Evolutionary conservation across 2,113 vertebrate genomes (phyloP).

Genomic region (Dolichotis patagonum): DNA sequence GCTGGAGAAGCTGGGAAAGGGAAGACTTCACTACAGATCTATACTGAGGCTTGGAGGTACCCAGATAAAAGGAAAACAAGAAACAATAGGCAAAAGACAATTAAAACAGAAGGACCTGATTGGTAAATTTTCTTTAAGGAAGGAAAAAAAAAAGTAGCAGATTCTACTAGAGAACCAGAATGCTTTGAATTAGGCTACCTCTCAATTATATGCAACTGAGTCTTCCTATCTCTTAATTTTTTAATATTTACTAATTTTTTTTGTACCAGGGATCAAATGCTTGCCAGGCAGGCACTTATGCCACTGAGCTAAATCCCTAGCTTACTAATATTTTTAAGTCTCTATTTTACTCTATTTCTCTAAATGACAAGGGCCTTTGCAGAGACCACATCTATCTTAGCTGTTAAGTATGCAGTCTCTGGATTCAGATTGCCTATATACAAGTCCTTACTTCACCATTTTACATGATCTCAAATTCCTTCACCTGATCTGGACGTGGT

Average conservation of each 20-base stretch:
- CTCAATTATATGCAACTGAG: constrained; percentile 11
- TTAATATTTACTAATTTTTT: background rate
- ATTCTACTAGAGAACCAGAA: constrained; percentile 23
- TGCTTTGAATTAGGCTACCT: constrained; percentile 1
- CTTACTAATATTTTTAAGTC: constrained; percentile 30
- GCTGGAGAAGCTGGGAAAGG: background rate
- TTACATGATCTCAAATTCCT: background rate
- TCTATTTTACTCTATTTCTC: background rate
- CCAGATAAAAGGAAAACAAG: background rate
- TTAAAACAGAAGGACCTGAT: background rate
- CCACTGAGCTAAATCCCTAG: too few species aligned
- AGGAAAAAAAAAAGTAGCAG: constrained; percentile 28
- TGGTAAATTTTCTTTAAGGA: background rate
- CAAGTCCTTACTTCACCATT: constrained; percentile 31
- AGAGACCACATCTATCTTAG: background rate
- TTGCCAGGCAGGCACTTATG: too few species aligned
- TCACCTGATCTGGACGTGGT: background rate
- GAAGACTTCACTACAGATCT: background rate
- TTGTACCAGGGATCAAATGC: too few species aligned
- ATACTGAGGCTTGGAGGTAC: background rate
- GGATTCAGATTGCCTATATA: background rate
- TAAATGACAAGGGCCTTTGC: background rate
- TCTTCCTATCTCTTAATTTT: background rate
- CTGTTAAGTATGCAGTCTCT: background rate
- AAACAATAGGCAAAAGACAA: constrained; percentile 24